A percentile compares a stretch with the other conserved stretches of the same genome.
phyloP scores from a whole-genome alignment of 2,113 vertebrate species.

The Mastomys natalensis region DNA sequence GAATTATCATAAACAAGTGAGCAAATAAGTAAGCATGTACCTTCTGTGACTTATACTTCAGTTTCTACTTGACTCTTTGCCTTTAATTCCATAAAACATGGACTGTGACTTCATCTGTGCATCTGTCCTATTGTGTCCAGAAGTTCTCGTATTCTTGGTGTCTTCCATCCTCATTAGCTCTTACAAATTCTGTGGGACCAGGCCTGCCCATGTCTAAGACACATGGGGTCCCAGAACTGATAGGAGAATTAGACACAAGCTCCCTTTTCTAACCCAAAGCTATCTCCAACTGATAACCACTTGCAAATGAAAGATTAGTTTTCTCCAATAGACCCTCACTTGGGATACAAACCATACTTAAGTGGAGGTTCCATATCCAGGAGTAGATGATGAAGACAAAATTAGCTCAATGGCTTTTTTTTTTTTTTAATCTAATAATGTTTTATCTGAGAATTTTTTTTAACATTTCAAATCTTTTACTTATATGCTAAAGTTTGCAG shows the following conservation, averaged over 20 bases:
- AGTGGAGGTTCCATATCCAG: not conserved
- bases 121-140: not conserved
- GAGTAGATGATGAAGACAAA: not conserved
- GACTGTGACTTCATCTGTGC: not conserved
- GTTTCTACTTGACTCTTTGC: not conserved
- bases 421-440: not conserved
- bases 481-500: not conserved
- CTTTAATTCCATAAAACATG: not conserved
- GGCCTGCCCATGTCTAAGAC: not conserved
- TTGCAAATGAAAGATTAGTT: not conserved
- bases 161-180: not conserved
- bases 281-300: not conserved
- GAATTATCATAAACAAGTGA: not conserved
- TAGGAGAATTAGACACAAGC: not conserved
- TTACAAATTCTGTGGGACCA: not conserved
- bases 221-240: not conserved
- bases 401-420: not conserved
- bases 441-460: not conserved
- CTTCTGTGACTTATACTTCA: not conserved
- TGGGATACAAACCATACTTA: not conserved
- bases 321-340: not conserved
- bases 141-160: not conserved
- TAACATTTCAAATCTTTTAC: not conserved
- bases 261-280: not conserved
- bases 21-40: not conserved